Conservation (phyloP, 1,140 invertebrate species). For the Aphelinus certus region DNA sequence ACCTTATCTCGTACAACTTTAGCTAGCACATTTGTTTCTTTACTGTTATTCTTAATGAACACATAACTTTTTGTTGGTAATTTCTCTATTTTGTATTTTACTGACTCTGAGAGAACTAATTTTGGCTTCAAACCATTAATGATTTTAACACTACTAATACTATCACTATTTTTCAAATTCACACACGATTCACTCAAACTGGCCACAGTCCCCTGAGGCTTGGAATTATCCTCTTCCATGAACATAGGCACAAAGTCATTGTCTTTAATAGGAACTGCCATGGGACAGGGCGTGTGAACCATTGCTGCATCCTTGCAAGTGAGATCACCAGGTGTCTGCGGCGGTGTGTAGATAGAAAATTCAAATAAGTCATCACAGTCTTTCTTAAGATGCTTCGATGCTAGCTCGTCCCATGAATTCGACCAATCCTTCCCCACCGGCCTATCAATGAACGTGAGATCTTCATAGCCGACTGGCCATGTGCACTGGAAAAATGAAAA, state of each 20-base stretch:
- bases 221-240: background rate
- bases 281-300: background rate
- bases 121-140: background rate
- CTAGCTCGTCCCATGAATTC: slow-evolving; percentile 30
- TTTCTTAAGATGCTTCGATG: slow-evolving; percentile 9
- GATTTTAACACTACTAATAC: background rate
- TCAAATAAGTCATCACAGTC: slow-evolving; percentile 32
- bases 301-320: slow-evolving; percentile 21
- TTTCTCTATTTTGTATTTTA: slow-evolving; percentile 6
- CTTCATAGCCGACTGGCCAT: slow-evolving; percentile 46
- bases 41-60: background rate
- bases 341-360: slow-evolving; percentile 48
- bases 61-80: background rate
- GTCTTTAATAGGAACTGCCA: background rate
- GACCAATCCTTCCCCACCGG: slow-evolving; percentile 41
- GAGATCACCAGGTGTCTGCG: slow-evolving; percentile 44
- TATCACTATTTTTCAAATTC: slow-evolving; percentile 4
- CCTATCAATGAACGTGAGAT: slow-evolving; percentile 35
- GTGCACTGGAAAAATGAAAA: slow-evolving; percentile 44
- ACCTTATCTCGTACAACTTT: background rate
- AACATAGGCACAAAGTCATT: background rate
- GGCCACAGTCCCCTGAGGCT: background rate
- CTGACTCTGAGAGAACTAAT: slow-evolving; percentile 9
- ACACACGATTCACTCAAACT: background rate
- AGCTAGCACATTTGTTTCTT: background rate